Base-by-base conservation (phyloP, 2,888 invertebrate species). In the Automeris io region DNA sequence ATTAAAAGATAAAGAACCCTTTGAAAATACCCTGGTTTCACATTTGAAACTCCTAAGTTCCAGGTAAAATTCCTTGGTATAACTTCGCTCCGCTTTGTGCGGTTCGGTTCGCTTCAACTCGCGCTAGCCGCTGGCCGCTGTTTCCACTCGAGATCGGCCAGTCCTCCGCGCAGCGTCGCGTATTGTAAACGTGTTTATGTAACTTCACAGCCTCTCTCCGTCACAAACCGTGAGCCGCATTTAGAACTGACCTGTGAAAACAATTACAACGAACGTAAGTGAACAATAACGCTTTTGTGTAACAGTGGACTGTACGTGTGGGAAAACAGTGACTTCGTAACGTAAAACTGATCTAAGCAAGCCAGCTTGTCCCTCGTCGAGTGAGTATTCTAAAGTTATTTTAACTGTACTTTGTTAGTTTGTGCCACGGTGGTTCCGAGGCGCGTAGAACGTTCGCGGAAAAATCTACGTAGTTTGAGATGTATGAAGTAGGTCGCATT, bases 391-490 rank as follows among this genome's bases (percentile, higher is more conserved):
- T 67, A 60, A 68, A 72, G 67, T 69, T 70, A 71, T 73, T 70
- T 70, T 81, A 81, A 80, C 81, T 77, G 82, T 82, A 77, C 75
- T 72, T 75, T 72, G 70, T 71, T 71, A 66, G 64, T 66, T 62
- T 65, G 63, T 60, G 63, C 57, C 65, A 63, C 63, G 67, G 57
- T 61, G 61, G 61, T 63, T 65, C 65, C 56, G 51, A 62, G 65
- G 61, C 60, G 56, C 54, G 58, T 51, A 53, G 47, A 49, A 57
- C 65, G 67, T 77, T 80, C 69, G 77, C 80, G 70, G 72, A 75
- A 77, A 78, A 72, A 75, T 69, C 72, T 49, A 32, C 31, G 19
- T 26, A 3, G 35, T 24, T 18, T 32, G 31, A 23, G 32, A 23
- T 37, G 37, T 31, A 22, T 32, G 41, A 70, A 57, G 57, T 71